phyloP scores from a whole-genome alignment of 1,140 invertebrate genomes.

The Leptestheria dahalacensis region DNA sequence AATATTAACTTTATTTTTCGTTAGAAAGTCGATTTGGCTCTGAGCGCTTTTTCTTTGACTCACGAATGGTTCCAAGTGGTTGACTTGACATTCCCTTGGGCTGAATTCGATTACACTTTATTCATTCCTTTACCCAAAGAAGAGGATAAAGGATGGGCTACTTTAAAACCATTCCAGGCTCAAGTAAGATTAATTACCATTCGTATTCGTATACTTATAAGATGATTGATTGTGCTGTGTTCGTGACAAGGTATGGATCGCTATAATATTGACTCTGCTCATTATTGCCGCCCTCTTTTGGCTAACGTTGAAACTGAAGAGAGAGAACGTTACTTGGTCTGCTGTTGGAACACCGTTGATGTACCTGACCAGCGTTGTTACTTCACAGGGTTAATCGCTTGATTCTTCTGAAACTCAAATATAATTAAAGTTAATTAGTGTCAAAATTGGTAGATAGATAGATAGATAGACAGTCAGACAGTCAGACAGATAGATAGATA shows the following conservation, averaged over 20 bases:
- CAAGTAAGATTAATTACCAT: not conserved
- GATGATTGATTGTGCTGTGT: no score
- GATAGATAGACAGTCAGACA: no score
- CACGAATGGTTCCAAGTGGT: not conserved
- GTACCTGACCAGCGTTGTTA: not conserved
- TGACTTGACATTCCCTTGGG: not conserved
- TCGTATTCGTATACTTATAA: no score
- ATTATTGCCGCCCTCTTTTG: no score
- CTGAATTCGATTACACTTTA: not conserved
- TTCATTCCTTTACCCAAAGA: not conserved
- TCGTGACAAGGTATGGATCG: no score
- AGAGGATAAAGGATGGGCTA: not conserved
- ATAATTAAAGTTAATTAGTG: no score
- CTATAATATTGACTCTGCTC: no score
- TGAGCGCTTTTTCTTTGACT: not conserved
- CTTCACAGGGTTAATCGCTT: not conserved
- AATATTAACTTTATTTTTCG: not conserved
- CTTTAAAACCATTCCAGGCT: not conserved
- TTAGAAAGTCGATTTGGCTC: not conserved
- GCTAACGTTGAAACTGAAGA: no score
- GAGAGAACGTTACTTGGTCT: no score
- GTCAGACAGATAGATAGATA: no score
- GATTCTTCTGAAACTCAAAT: not conserved
- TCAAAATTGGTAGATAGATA: no score
- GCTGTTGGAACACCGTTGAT: not conserved